Evolutionary conservation across 2,888 invertebrate species (phyloP), one percentile per base, ranked within the genome.

Genomic region (Leptogaster cylindrica): DNA sequence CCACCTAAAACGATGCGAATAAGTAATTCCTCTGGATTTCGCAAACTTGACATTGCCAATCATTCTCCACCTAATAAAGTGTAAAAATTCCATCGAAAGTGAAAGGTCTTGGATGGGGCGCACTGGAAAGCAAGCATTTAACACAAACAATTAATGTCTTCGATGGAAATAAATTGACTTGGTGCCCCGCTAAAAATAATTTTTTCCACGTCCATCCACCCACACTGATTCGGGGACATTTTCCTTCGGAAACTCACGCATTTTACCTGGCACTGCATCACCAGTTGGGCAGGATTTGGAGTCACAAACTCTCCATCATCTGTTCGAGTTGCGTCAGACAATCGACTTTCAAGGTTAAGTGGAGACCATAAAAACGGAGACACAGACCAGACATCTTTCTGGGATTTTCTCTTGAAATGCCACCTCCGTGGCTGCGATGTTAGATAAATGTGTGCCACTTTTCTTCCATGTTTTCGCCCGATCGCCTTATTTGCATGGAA

Each of bases 391-490:
- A 36, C 36, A 36, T 36, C 36, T 36, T 36, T 36, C 36, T 36
- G n/a, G 36, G 36, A 36, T 36, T 36, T 36, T 36, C 36, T 12
- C 36, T 36, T 36, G n/a, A 36, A 36, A 36, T 36, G 36, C 36
- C 36, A n/a, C 7, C 36, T n/a, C 36, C 1, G 36, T 4, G 1
- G 10, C 1, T 3, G 10, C 4, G 1, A 36, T 36, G 4, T 36
- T 36, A 36, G 2, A 36, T 36, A 36, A 36, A 36, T n/a, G 7
- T 36, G 36, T 36, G 2, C 36, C 36, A 36, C n/a, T 36, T 36
- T 36, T n/a, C n/a, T 36, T 36, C 1, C 14, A 36, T 36, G 10
- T 36, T 36, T 6, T 14, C n/a, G n/a, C 36, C n/a, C n/a, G 36
- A 10, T 7, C 36, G 36, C n/a, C 36, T 36, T 36, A 36, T 36